Evolutionary conservation across 2,888 invertebrate genomes (phyloP), one percentile per base, ranked within the genome.

Genomic region (Neoaliturus tenellus): DNA sequence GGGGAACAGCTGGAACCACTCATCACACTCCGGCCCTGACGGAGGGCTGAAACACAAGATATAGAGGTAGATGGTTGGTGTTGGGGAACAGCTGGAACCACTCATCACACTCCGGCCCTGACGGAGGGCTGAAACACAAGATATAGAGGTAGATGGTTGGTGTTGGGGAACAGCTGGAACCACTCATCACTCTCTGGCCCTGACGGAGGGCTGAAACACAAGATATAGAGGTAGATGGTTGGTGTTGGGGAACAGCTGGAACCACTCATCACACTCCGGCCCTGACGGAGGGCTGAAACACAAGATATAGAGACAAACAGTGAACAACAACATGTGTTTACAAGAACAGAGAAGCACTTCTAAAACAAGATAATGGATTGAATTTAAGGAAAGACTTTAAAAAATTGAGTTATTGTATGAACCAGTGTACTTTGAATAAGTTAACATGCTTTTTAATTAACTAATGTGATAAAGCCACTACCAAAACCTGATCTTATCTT

Each of bases 61-160:
- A n/a, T n/a, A n/a, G 83, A n/a, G 90, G 92, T 20, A 93, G 87
- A 5, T 89, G 88, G 85, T 91, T 91, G 41, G 91, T 89, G 35
- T 89, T 89, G 80, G 90, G 90, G 69, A 89, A 90, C 44, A 90
- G 88, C 4, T 91, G 90, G 80, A 89, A 90, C 92, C 92, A 93
- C 28, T 82, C 31, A 14, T 82, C 82, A 6, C 39, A 35, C n/a
- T 82, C 82, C 1, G 17, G 28, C 17, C 48, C 78, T 6, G 33
- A 33, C 17, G 78, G 78, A n/a, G 78, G 28, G 25, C 78, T 78
- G 78, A 17, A 55, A 28, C 20, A 73, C 48, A 48, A 17, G 4
- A 39, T n/a, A n/a, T n/a, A n/a, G 83, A n/a, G 90, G 92, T 20
- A 93, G 87, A 5, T 89, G 88, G 85, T 91, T 91, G 41, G 91